Evolutionary conservation across 1,140 invertebrate species (phyloP).

Genomic region (Heliconius himera): DNA sequence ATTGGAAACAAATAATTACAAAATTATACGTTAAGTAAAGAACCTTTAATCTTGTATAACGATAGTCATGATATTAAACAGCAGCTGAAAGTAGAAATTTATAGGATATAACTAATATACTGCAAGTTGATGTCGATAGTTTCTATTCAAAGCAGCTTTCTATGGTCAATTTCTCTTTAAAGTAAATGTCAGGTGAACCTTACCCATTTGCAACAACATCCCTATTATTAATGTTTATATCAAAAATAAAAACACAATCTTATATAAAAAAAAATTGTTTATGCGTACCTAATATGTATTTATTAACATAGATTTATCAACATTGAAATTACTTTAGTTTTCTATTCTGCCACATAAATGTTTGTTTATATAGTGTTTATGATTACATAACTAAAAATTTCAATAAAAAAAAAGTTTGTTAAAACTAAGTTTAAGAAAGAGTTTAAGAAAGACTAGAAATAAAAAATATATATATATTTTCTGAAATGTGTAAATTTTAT

Average conservation of each 20-base stretch:
- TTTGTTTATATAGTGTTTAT: too few species aligned
- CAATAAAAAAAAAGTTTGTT: too few species aligned
- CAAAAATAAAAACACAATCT: not conserved
- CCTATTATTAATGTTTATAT: constrained; percentile 17
- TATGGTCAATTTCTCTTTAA: constrained; percentile 63
- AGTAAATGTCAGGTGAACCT: constrained; percentile 47
- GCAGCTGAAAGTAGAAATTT: constrained; percentile 44
- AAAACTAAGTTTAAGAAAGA: too few species aligned
- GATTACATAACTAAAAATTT: too few species aligned
- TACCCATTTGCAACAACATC: constrained; percentile 29
- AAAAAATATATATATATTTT: not conserved
- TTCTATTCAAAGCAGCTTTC: constrained; percentile 76
- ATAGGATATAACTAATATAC: constrained; percentile 56
- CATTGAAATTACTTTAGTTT: too few species aligned
- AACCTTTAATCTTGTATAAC: constrained; percentile 2
- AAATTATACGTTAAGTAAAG: constrained; percentile 1
- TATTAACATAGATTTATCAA: too few species aligned
- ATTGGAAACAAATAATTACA: not conserved
- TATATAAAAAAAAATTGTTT: not conserved
- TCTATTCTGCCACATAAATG: too few species aligned
- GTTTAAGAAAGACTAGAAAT: too few species aligned
- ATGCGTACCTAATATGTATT: too few species aligned
- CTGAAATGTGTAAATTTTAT: not conserved
- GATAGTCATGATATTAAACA: constrained; percentile 12
- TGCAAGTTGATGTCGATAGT: constrained; percentile 64